Evolutionary conservation across 2,888 invertebrate genomes (phyloP).

Genomic region (Chrysina gloriosa): DNA sequence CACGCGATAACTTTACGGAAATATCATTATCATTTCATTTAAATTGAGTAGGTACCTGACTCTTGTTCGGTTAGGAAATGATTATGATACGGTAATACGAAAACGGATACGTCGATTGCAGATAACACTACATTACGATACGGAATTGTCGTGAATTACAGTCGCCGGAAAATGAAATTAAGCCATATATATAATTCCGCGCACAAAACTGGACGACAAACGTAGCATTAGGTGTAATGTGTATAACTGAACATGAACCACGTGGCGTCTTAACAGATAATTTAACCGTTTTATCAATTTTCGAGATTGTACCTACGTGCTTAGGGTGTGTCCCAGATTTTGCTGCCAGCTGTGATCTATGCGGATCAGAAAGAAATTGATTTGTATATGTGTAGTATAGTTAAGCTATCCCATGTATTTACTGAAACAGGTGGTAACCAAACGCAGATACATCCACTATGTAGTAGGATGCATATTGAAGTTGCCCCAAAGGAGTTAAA

Average conservation of each 20-base stretch:
- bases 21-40: slow-evolving; percentile 19
- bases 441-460: too few species aligned
- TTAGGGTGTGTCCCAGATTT: slow-evolving; percentile 8
- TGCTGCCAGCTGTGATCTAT: neutral
- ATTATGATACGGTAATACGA: slow-evolving; percentile 8
- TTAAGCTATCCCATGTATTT: too few species aligned
- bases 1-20: slow-evolving; percentile 3
- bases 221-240: neutral
- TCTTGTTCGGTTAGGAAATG: slow-evolving; percentile 13
- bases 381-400: too few species aligned
- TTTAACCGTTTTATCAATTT: slow-evolving; percentile 19
- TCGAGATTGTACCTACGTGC: neutral
- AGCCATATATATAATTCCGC: neutral
- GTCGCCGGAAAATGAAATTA: slow-evolving; percentile 6
- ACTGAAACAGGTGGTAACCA: too few species aligned
- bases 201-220: neutral
- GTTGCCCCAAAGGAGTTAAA: too few species aligned
- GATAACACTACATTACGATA: neutral
- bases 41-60: slow-evolving; percentile 8
- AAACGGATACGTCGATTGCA: slow-evolving; percentile 1
- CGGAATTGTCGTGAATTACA: neutral
- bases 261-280: neutral
- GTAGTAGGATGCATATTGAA: too few species aligned
- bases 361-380: neutral
- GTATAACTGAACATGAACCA: slow-evolving; percentile 2